Percentiles rank a stretch among this genome's conserved stretches.
Evolutionary conservation across 2,113 vertebrate genomes (phyloP).

Genomic region (Dicerorhinus sumatrensis): DNA sequence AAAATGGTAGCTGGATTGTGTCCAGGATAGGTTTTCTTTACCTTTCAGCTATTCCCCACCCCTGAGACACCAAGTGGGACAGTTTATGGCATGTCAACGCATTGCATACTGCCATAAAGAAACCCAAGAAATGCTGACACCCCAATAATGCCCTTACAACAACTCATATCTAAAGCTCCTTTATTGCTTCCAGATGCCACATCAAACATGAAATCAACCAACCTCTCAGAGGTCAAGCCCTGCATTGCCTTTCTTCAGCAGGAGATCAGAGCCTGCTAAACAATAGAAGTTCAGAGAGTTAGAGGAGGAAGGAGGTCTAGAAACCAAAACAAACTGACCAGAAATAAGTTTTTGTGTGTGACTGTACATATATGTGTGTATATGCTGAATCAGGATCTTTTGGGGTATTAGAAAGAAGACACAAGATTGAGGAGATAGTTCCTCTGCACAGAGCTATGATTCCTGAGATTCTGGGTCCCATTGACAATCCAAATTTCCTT

Average conservation of each 20-base stretch:
- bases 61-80: slow-evolving; percentile 55
- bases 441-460: not conserved
- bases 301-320: not conserved
- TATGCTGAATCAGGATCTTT: not conserved
- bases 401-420: not conserved
- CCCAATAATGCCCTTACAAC: slow-evolving; percentile 76
- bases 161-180: slow-evolving; percentile 82
- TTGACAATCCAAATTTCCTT: not conserved
- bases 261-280: not conserved
- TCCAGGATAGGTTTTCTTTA: not conserved
- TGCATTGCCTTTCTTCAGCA: not conserved
- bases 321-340: not conserved
- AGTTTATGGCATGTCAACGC: slow-evolving; percentile 78
- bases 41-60: not conserved
- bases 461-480: not conserved
- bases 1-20: not conserved
- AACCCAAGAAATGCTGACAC: slow-evolving; percentile 78
- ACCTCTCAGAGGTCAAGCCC: slow-evolving; percentile 3
- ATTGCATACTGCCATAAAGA: slow-evolving; percentile 81
- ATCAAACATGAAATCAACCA: slow-evolving; percentile 83
- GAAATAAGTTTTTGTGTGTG: not conserved
- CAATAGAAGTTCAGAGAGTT: not conserved
- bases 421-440: not conserved
- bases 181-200: slow-evolving; percentile 81
- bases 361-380: not conserved